Conservation (phyloP, 2,113 vertebrate genomes). For the Gobio gobio region DNA sequence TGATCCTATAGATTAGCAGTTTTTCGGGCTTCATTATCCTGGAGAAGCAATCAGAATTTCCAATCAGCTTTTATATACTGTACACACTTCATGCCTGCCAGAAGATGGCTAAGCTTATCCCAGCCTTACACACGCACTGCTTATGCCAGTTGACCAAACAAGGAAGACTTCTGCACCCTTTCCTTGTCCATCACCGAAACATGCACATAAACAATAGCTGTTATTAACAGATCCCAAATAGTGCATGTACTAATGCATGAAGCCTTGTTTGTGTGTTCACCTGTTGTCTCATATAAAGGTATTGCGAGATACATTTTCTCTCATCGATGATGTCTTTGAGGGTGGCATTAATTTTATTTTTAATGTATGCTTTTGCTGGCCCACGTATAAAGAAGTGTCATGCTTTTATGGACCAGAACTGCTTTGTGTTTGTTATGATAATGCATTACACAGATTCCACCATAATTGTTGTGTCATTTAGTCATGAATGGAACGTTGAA, state of each 20-base stretch:
- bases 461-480: constrained; percentile 7
- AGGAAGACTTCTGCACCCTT: not conserved
- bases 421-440: constrained; percentile 16
- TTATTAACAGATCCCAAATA: not conserved
- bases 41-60: constrained; percentile 11
- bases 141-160: constrained; percentile 18
- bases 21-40: not conserved
- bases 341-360: not conserved
- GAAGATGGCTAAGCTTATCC: not conserved
- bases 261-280: not conserved
- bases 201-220: constrained; percentile 17
- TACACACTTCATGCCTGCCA: not conserved
- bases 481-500: constrained; percentile 14
- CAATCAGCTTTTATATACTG: not conserved
- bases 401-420: constrained; percentile 14
- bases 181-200: not conserved
- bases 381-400: not conserved
- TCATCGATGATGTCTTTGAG: not conserved
- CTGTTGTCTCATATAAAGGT: not conserved
- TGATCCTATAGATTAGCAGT: not conserved
- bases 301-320: not conserved
- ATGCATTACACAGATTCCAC: constrained; percentile 17
- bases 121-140: not conserved
- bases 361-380: not conserved
- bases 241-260: not conserved